Base-by-base conservation (phyloP, 2,113 vertebrate genomes). In the Epinephelus fuscoguttatus region DNA sequence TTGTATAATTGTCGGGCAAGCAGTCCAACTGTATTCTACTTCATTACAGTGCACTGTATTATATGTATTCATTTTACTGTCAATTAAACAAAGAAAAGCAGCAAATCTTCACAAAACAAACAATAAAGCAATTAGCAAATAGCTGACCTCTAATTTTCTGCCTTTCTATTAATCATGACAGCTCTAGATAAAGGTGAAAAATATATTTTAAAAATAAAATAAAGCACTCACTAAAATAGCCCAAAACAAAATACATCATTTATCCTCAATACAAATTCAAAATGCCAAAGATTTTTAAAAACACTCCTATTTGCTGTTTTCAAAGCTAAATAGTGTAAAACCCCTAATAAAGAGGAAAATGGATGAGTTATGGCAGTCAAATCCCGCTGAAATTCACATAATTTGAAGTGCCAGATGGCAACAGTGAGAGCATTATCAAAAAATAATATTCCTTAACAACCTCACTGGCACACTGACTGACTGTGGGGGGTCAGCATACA, bases 391-490 rank as follows among this genome's bases (percentile, higher is more conserved):
- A 78, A 62, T 53, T 71, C 49, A 60, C 56, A 64, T 66, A 21
- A 79, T 15, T 75, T 33, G 13, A 68, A 11, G 60, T 49, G 50
- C 73, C 77, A 75, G 55, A 84, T 87, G 68, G 76, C 53, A 78
- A 77, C 37, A 78, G 50, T 63, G 45, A 78, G 45, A 74, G 59
- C 64, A 59, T 60, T 71, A 68, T 50, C 13, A 63, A 69, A 68
- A 78, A 61, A 60, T 7, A 49, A 78, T 47, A 80, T 77, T 82
- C 47, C 53, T 67, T 64, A 72, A 85, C 56, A 82, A 75, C 45
- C 56, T 72, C 37, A 50, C 67, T 81, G 33, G 15, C 75, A 60
- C 49, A 61, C 60, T 52, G 52, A 73, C 71, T 40, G 47, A 14
- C 56, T 61, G 45, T 27, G 14, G 64, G 50, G 33, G 70, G 37